Evolutionary conservation across 2,113 vertebrate genomes (phyloP).

Genomic region (Scomber japonicus): DNA sequence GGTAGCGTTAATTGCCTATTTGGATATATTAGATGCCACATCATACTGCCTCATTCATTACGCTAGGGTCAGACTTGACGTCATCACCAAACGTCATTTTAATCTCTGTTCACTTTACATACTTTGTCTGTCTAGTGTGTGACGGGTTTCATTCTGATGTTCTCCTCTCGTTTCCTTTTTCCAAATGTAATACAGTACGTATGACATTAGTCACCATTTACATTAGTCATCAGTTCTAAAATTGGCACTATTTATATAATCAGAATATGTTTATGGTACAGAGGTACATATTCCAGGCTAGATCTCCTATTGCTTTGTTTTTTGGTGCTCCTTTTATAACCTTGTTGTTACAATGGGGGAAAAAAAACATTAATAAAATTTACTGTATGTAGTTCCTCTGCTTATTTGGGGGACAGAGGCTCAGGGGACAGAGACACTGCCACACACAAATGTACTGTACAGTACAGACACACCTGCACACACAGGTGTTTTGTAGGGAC

Average conservation of each 20-base stretch:
- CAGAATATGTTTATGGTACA: neutral
- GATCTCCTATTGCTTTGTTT: neutral
- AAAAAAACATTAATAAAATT: neutral
- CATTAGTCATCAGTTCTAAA: neutral
- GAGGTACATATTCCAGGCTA: neutral
- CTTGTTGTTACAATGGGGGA: neutral
- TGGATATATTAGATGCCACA: slow-evolving; percentile 8
- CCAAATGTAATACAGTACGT: neutral
- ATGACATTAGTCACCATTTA: neutral
- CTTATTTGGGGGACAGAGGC: slow-evolving; percentile 51
- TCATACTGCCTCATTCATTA: neutral
- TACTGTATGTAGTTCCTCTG: neutral
- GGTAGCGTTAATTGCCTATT: slow-evolving; percentile 7
- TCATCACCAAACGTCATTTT: neutral
- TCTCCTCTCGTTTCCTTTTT: neutral
- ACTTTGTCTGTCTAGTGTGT: too few relatives aligned
- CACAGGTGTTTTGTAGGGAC: slow-evolving; percentile 53
- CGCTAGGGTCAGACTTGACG: neutral
- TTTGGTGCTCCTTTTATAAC: neutral
- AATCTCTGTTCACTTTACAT: too few relatives aligned
- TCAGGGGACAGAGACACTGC: slow-evolving; percentile 25
- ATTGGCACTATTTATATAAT: neutral
- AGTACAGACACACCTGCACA: slow-evolving; percentile 14
- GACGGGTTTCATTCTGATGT: too few relatives aligned
- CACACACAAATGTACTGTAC: neutral